phyloP scores from a whole-genome alignment of 2,797 vertebrate species.

The Tapera naevia region DNA sequence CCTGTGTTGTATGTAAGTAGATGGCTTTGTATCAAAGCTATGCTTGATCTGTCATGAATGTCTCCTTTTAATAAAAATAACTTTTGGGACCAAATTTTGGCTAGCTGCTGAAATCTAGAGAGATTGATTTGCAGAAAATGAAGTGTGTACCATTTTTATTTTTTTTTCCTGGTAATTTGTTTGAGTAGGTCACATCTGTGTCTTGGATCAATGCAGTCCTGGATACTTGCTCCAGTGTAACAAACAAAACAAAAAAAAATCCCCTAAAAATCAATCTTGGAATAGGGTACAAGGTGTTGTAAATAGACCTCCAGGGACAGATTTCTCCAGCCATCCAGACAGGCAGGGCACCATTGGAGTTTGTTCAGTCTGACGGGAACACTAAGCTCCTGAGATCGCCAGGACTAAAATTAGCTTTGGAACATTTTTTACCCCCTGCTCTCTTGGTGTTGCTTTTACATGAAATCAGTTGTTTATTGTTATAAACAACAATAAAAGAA shows the following conservation, averaged over 20 bases:
- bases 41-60: background rate
- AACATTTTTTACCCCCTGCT: background rate
- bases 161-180: background rate
- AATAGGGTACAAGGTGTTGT: background rate
- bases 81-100: background rate
- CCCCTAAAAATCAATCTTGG: background rate
- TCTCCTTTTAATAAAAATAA: background rate
- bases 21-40: background rate
- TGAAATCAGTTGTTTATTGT: constrained; percentile 23
- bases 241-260: background rate
- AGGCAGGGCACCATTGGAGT: background rate
- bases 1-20: background rate
- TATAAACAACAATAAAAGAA: background rate
- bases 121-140: background rate
- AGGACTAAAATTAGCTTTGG: constrained; percentile 30
- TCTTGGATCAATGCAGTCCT: background rate
- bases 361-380: background rate
- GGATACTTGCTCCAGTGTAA: background rate
- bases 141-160: constrained; percentile 14
- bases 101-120: background rate
- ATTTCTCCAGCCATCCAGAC: background rate
- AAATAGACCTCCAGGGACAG: background rate
- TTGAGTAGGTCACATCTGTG: background rate
- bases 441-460: background rate
- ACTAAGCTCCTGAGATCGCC: constrained; percentile 16